Evolutionary conservation across 1,140 invertebrate genomes (phyloP).

Genomic region (Caenorhabditis latens): DNA sequence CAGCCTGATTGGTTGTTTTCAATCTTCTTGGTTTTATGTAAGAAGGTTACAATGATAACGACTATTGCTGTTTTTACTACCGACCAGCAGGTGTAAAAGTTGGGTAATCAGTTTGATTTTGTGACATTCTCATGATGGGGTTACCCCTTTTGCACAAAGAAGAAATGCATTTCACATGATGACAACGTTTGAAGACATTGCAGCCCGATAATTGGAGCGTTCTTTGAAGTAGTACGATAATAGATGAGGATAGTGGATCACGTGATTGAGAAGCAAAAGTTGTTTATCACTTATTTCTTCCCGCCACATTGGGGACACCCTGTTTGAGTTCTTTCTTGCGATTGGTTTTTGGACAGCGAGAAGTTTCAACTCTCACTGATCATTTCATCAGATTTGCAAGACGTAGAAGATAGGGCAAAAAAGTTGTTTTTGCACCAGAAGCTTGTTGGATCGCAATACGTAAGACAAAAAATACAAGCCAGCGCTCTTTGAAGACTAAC

Average conservation of each 20-base stretch:
- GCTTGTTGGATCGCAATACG: background rate
- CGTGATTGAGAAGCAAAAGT: constrained; percentile 46
- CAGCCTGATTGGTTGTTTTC: constrained; percentile 21
- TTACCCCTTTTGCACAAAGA: constrained; percentile 17
- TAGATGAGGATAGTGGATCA: constrained; percentile 35
- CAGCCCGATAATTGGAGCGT: background rate
- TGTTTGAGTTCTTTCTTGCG: constrained; percentile 19
- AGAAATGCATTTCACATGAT: constrained; percentile 17
- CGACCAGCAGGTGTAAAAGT: background rate
- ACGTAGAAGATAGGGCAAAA: background rate
- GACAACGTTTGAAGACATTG: constrained; percentile 22
- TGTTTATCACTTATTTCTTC: constrained; percentile 29
- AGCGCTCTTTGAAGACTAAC: background rate
- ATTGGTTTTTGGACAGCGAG: constrained; percentile 32
- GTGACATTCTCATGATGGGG: background rate
- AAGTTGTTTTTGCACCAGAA: constrained; percentile 7
- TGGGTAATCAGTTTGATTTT: background rate
- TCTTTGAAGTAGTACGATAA: constrained; percentile 27
- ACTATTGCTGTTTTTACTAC: constrained; percentile 16
- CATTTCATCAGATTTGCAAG: background rate
- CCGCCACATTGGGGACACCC: constrained; percentile 37
- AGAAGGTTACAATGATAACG: background rate
- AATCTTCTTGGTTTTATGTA: background rate
- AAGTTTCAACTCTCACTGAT: constrained; percentile 43
- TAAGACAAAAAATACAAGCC: background rate